Evolutionary conservation across 2,797 vertebrate species (phyloP), one percentile per base, ranked within the genome.

Genomic region (Hybognathus amarus): DNA sequence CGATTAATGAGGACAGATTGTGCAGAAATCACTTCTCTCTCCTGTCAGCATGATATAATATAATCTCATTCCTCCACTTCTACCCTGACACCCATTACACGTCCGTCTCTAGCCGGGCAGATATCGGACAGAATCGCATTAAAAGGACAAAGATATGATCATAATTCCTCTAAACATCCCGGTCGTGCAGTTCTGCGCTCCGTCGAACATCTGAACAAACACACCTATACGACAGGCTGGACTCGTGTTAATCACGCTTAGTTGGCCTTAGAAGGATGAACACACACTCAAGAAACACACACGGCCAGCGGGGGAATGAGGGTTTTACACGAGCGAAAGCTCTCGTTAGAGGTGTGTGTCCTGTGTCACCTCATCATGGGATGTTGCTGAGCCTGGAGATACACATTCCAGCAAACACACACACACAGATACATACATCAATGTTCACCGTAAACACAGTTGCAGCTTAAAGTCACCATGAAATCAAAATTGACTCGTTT

Each of bases 141-240:
- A 93, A 90, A 93, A 94, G 94, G 92, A 94, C 93, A 94, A 93
- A 92, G 88, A 88, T 85, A 73, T 78, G 87, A 90, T 89, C 89
- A 89, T 87, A 86, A 89, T 88, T 92, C 89, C 85, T 80, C 86
- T 91, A 91, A 91, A 90, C 91, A 78, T 82, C 70, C 67, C 74
- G 73, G 84, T 87, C 71, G 81, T 73, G 63, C 79, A 82, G 85
- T 74, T 82, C 87, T 85, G 77, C 84, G 87, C 45, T 87, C 76
- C 87, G 33, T 38, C 30, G 47, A 79, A 69, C 69, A 86, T 82
- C 82, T 79, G 82, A 86, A 82, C 69, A 86, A 85, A 77, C 71
- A 83, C 70, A 66, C 67, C 54, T 42, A 50, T 71, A 79, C 64
- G 82, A 84, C 85, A 84, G 59, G 66, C 77, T 78, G 66, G 4